Conservation (phyloP, 1,140 invertebrate genomes). For the Teleogryllus occipitalis region DNA sequence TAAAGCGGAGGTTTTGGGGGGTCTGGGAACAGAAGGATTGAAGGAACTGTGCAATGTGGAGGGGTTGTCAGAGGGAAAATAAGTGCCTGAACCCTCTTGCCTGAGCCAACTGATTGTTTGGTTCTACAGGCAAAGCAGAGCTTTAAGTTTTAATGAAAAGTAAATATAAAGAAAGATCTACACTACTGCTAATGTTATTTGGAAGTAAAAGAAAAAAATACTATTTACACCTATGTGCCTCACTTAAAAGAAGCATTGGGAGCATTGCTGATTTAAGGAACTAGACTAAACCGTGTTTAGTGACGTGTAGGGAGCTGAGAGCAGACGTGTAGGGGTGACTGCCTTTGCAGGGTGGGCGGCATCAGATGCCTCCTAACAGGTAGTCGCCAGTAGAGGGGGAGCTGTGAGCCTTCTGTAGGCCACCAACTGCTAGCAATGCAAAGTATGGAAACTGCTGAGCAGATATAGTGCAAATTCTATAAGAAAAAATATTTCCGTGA, state of each 20-base stretch:
- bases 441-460: not conserved
- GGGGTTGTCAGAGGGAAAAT: not conserved
- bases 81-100: not conserved
- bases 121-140: not conserved
- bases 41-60: not conserved
- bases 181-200: no score
- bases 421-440: not conserved
- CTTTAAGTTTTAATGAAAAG: not conserved
- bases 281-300: no score
- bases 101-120: not conserved
- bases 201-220: no score
- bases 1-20: not conserved
- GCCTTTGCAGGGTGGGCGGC: no score
- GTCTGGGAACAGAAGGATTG: not conserved
- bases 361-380: no score
- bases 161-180: not conserved
- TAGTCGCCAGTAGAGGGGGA: not conserved
- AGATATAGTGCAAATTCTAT: not conserved
- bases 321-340: no score
- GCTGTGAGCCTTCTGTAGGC: not conserved
- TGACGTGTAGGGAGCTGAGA: no score
- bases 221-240: no score
- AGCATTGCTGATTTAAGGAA: no score
- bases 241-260: no score
- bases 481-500: not conserved